phyloP scores from a whole-genome alignment of 2,888 invertebrate species.

The Synanthedon andrenaeformis region DNA sequence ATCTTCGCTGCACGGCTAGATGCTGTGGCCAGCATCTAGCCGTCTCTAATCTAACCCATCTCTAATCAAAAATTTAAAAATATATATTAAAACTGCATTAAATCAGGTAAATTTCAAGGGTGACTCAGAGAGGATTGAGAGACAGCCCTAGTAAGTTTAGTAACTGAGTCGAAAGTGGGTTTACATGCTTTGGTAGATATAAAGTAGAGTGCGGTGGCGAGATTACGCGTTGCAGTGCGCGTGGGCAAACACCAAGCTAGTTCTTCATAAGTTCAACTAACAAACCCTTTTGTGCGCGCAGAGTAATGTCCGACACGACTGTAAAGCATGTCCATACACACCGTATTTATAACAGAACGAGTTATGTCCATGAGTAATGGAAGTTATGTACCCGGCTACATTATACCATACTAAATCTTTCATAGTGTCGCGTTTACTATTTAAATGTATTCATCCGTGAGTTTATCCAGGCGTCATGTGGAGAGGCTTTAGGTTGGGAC shows the following conservation, averaged over 20 bases:
- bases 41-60: too few species aligned
- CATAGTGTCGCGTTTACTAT: conserved; percentile 63
- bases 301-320: conserved; percentile 44
- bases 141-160: too few species aligned
- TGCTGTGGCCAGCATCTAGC: too few species aligned
- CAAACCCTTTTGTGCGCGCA: conserved; percentile 61
- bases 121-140: too few species aligned
- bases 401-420: conserved; percentile 62
- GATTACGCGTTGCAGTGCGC: conserved; percentile 18
- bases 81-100: too few species aligned
- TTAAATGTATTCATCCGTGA: conserved; percentile 68
- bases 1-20: too few species aligned
- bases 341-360: conserved; percentile 59
- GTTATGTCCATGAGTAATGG: conserved; percentile 61
- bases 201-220: neutral
- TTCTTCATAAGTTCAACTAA: conserved; percentile 64
- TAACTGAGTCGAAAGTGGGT: too few species aligned
- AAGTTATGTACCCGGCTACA: conserved; percentile 48
- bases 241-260: conserved; percentile 46
- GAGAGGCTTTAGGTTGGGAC: conserved; percentile 52
- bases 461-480: conserved; percentile 62
- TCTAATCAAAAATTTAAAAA: too few species aligned
- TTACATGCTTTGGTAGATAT: too few species aligned
- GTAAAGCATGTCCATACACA: conserved; percentile 54
- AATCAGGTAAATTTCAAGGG: too few species aligned